Conservation (phyloP, 2,113 vertebrate genomes). For the Ageneiosus marmoratus region DNA sequence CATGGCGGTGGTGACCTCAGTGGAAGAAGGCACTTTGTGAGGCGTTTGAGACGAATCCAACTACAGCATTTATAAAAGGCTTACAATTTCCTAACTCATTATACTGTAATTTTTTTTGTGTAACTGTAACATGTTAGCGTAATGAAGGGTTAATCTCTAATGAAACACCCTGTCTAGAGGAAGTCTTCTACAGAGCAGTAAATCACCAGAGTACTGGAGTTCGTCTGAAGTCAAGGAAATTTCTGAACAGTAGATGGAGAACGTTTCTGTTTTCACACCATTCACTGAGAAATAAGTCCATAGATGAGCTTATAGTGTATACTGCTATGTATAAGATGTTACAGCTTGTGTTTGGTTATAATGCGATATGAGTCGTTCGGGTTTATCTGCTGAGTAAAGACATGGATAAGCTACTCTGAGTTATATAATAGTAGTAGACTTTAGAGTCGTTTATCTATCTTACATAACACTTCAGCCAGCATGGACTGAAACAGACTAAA, state of each 20-base stretch:
- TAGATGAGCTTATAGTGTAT: neutral
- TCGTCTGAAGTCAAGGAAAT: neutral
- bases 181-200: neutral
- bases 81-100: too few species aligned
- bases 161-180: too few species aligned
- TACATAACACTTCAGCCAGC: conserved; percentile 33
- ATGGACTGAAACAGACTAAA: neutral
- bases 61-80: too few species aligned
- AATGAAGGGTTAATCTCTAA: too few species aligned
- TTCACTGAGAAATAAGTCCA: neutral
- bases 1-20: too few species aligned
- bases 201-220: neutral
- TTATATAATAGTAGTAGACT: neutral
- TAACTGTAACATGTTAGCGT: too few species aligned
- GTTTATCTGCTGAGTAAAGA: neutral
- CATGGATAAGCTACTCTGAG: neutral
- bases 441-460: conserved; percentile 3
- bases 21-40: too few species aligned
- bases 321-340: neutral
- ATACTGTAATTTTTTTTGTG: too few species aligned
- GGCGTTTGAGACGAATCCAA: too few species aligned
- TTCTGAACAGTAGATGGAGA: conserved; percentile 41
- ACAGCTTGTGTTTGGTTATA: neutral
- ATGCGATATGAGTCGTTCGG: neutral
- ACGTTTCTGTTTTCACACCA: neutral